Percentiles rank a stretch among this genome's conserved stretches.
phyloP scores from a whole-genome alignment of 2,888 invertebrate genomes.

The Dendrolimus houi region DNA sequence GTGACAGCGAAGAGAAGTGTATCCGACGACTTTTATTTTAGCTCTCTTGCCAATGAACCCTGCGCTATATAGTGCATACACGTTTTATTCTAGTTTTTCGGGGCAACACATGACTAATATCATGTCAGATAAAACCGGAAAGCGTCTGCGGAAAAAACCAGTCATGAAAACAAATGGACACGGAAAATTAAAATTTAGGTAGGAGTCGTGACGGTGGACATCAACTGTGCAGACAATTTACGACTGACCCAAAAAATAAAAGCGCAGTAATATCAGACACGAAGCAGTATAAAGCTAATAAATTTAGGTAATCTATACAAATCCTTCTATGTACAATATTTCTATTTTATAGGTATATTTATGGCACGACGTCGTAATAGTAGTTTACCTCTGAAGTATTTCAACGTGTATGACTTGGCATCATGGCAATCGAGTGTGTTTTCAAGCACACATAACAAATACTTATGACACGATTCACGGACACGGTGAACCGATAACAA shows the following conservation, averaged over 20 bases:
- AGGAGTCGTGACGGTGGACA: background rate
- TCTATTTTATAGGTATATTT: no score
- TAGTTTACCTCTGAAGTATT: no score
- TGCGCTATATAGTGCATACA: slow-evolving; percentile 3
- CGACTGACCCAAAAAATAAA: slow-evolving; percentile 4
- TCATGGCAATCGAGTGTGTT: no score
- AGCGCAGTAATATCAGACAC: background rate
- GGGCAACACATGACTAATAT: slow-evolving; percentile 3
- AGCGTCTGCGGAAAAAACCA: background rate
- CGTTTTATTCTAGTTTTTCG: slow-evolving; percentile 12
- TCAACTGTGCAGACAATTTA: background rate
- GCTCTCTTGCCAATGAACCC: slow-evolving; percentile 39
- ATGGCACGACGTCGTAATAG: no score
- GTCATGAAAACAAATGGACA: slow-evolving; percentile 1
- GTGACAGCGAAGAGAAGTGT: slow-evolving; percentile 4
- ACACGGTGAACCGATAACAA: no score
- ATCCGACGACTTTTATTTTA: slow-evolving; percentile 39
- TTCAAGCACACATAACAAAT: no score
- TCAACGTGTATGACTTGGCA: no score
- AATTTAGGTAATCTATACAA: no score
- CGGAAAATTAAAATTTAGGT: background rate
- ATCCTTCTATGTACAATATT: no score
- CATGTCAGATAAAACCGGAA: slow-evolving; percentile 2
- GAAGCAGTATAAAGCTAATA: background rate
- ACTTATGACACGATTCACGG: no score